Base-by-base conservation (phyloP, 2,797 vertebrate species). In the Tauraco hartlaubi region DNA sequence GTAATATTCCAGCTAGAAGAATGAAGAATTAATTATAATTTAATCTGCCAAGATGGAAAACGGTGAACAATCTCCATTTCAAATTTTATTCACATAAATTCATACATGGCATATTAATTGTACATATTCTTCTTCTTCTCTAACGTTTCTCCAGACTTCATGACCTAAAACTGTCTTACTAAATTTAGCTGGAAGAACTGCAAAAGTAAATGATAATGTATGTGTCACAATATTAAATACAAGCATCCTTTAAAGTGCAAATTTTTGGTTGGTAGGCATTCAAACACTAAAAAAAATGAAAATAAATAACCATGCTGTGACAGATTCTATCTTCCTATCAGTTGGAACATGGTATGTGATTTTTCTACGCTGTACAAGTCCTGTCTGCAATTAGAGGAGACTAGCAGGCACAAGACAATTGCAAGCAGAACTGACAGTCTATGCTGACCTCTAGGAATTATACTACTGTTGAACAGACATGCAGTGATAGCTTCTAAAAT, bases 141-240 rank as follows among this genome's bases (percentile, higher is more conserved):
- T 88, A 92, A 86, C 4, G 3, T 81, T 92, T 96, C 79, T 88
- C 44, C 51, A 88, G 76, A 95, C 85, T 94, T 85, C 73, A n/a
- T 79, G 96, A 92, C 96, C 96, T 92, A 90, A 94, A 96, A 96
- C 66, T 94, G 92, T 96, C 96, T 90, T 56, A 52, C 85, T 92
- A 94, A 96, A 94, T 96, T 95, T 96, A 94, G 71, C 90, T 88
- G 52, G n/a, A 94, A 91, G 73, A 88, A 26, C 44, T 51, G 37
- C 61, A 88, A 66, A 61, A 93, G 37, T 92, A 94, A 90, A 92
- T 61, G 7, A 88, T 86, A 88, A 77, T 35, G 15, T 71, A 59
- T 23, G 37, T 64, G 71, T 74, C 88, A 88, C 31, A 63, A 52
- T 66, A 86, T 43, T 81, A 92, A 88, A 92, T 37, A 84, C 33